Evolutionary conservation across 2,888 invertebrate species (phyloP), one percentile per base, ranked within the genome.

Genomic region (Agonopterix arenella): DNA sequence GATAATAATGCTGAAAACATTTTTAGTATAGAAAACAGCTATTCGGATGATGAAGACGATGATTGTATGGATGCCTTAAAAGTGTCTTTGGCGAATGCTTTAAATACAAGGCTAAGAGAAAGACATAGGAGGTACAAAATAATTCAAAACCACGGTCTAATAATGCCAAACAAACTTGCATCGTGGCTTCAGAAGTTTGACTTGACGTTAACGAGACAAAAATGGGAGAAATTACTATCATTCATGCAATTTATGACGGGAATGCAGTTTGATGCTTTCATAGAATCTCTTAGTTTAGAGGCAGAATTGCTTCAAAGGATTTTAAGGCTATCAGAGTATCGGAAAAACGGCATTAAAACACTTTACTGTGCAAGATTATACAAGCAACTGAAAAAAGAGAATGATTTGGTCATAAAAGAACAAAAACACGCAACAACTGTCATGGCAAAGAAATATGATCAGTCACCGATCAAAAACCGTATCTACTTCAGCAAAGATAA

Each of bases 1-100:
- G 96, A 97, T 73, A 92, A 95, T 54, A 93, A 93, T 66, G 96
- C 96, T 0, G 97, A 97, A 74, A 90, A 91, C 54, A 84, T 95
- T 44, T 83, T 94, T 51, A 81, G 84, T 68, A 77, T 81, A 48
- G 83, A 84, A 53, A 79, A 80, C 52, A 68, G 63, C 44, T 90
- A 90, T 49, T 73, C 82, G 0, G 82, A 83, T 51, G 90, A 92
- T 56, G 78, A 80, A 11, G 75, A 82, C 59, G 89, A 89, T 62
- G 80, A 91, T 36, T 78, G 92, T 47, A 85, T 92, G 63, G 90
- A 91, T 60, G 90, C 92, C 38, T 73, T 97, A 48, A 94, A 96
- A 73, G 89, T 91, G 51, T 92, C 94, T 11, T 80, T 96, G 8
- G 85, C 94, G 1, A 91, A 90, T 52, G 92, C 93, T n/a, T 94